Percentiles rank a stretch among this genome's conserved stretches.
phyloP scores from a whole-genome alignment of 2,113 vertebrate genomes.

The Thunnus maccoyii region DNA sequence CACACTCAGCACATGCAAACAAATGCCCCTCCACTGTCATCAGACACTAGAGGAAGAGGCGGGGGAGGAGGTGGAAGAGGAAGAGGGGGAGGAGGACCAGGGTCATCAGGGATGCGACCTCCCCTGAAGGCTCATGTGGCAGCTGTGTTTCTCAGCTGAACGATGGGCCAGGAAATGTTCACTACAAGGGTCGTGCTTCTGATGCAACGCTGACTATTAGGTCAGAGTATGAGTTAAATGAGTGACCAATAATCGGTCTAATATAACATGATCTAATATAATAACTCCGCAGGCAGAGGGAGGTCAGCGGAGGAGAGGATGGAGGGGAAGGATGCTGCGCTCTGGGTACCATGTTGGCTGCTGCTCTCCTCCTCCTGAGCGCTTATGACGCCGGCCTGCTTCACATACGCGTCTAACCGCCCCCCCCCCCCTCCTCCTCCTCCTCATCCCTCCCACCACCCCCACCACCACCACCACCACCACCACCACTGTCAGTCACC shows the following conservation, averaged over 20 bases:
- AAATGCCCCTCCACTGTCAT: constrained; percentile 20
- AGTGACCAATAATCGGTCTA: not conserved
- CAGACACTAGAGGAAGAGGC: constrained; percentile 18
- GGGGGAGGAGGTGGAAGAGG: constrained; percentile 1
- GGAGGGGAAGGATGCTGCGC: constrained; percentile 55
- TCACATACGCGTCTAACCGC: constrained; percentile 63
- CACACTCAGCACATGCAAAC: constrained; percentile 26
- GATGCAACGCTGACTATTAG: constrained; percentile 16
- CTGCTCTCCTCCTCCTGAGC: constrained; percentile 21
- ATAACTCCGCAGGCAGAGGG: not conserved
- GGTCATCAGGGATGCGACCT: constrained; percentile 65
- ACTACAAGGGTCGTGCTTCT: not conserved
- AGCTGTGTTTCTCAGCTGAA: constrained; percentile 55
- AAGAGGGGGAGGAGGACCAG: constrained; percentile 19
- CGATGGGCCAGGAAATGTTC: constrained; percentile 23
- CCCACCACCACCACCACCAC: not conserved
- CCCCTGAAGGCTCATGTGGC: constrained; percentile 54
- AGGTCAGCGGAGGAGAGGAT: constrained; percentile 13
- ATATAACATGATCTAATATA: not conserved
- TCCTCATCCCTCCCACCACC: not conserved
- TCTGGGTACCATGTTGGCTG: constrained; percentile 56
- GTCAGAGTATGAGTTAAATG: not conserved
- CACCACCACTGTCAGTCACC: constrained; percentile 19
- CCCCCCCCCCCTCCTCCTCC: not conserved
- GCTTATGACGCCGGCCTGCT: constrained; percentile 59